Percentiles rank a stretch among this genome's conserved stretches.
Evolutionary conservation across 2,797 vertebrate species (phyloP).

Genomic region (Syngnathus rostellatus): DNA sequence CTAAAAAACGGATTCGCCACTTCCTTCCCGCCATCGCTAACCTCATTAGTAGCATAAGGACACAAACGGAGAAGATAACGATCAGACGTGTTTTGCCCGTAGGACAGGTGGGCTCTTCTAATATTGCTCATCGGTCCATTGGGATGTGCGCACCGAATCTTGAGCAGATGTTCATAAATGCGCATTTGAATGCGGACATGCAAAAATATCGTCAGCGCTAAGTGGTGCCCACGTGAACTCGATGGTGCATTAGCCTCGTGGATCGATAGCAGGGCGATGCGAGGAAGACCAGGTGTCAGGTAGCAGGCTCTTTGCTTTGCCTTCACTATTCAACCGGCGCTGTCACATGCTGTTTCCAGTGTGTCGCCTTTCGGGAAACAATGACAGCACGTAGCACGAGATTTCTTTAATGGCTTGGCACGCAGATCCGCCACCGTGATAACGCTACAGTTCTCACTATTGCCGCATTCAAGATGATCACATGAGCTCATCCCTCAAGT

Average conservation of each 20-base stretch:
- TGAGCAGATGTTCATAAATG: neutral
- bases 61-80: neutral
- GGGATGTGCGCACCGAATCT: neutral
- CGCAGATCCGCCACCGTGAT: neutral
- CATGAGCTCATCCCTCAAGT: constrained; percentile 29
- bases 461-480: constrained; percentile 2
- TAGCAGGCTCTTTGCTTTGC: constrained; percentile 1
- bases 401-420: neutral
- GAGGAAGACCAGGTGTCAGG: constrained; percentile 38
- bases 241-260: constrained; percentile 34
- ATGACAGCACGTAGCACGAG: neutral
- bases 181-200: too few species aligned
- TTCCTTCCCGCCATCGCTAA: neutral
- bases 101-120: neutral
- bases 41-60: neutral
- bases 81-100: neutral
- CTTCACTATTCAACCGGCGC: neutral
- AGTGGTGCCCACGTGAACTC: constrained; percentile 34
- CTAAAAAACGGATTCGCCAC: neutral
- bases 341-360: neutral
- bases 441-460: neutral
- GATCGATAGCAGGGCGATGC: constrained; percentile 45
- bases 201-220: constrained; percentile 14
- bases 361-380: neutral
- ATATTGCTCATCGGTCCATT: neutral